Evolutionary conservation across 2,113 vertebrate genomes (phyloP).

Genomic region (Megaceryle torquata): DNA sequence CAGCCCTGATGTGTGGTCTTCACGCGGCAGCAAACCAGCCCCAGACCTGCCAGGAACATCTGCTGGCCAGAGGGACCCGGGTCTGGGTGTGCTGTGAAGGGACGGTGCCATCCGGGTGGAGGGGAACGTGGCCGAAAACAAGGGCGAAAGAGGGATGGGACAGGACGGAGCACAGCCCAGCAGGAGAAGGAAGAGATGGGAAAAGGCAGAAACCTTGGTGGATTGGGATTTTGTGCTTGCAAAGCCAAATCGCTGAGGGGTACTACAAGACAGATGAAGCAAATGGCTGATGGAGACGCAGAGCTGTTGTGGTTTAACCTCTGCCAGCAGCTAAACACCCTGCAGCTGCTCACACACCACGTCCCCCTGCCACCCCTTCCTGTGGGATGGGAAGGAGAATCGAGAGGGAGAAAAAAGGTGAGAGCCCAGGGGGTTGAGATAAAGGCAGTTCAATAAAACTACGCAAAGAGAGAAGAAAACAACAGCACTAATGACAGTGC

Average conservation of each 20-base stretch:
- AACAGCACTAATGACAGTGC: no score
- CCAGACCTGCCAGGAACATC: conserved; percentile 25
- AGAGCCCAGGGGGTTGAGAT: no score
- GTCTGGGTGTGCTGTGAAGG: neutral
- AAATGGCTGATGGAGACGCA: rapidly evolving
- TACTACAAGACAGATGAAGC: rapidly evolving
- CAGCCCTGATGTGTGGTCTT: neutral
- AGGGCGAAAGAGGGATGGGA: rapidly evolving
- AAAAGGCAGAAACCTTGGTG: neutral
- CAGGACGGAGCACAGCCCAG: neutral
- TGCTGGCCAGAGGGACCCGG: neutral
- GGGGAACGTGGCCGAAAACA: neutral
- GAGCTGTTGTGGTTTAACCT: neutral
- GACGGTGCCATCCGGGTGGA: neutral
- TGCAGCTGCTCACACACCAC: no score
- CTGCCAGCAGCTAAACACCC: no score
- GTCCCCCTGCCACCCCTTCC: no score
- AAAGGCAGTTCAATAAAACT: no score
- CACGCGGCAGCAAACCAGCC: neutral
- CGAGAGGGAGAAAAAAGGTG: no score
- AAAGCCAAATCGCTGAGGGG: neutral
- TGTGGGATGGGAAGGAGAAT: no score
- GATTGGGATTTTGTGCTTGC: neutral
- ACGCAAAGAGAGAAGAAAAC: no score
- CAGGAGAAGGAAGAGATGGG: neutral